Evolutionary conservation across 2,113 vertebrate genomes (phyloP).

Genomic region (Cacatua alba): DNA sequence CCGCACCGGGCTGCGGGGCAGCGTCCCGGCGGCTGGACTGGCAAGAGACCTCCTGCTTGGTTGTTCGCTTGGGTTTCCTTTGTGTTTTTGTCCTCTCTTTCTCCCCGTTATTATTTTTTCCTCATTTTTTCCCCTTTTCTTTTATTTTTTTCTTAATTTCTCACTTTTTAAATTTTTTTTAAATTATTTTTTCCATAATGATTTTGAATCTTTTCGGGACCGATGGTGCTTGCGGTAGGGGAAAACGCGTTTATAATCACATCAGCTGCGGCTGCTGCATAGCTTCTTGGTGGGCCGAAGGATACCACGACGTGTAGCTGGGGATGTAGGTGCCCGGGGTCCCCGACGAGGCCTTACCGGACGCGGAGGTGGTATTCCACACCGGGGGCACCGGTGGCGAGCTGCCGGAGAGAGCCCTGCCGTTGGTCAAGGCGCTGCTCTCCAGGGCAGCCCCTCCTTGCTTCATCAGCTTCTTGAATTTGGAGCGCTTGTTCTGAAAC

Average conservation of each 20-base stretch:
- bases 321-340: slow-evolving; percentile 93
- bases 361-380: slow-evolving; percentile 90
- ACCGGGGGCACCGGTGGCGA: slow-evolving; percentile 91
- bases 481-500: slow-evolving; percentile 99
- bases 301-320: slow-evolving; percentile 99
- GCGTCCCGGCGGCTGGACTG: slow-evolving; percentile 60
- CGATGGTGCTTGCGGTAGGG: not conserved
- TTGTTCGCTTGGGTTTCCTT: slow-evolving; percentile 24
- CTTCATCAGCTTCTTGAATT: slow-evolving; percentile 99
- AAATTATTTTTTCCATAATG: not conserved
- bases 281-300: slow-evolving; percentile 97
- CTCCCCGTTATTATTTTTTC: not conserved
- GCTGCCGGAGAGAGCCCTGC: slow-evolving; percentile 87
- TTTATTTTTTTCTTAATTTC: not conserved
- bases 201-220: slow-evolving; percentile 22
- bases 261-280: slow-evolving; percentile 98
- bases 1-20: slow-evolving; percentile 48
- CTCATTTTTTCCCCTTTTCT: not conserved
- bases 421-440: slow-evolving; percentile 85
- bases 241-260: slow-evolving; percentile 79
- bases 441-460: slow-evolving; percentile 91
- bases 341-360: slow-evolving; percentile 88
- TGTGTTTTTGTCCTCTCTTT: not conserved
- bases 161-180: not conserved
- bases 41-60: slow-evolving; percentile 59